These are phyloP conservation scores for Neodontobutis hainanensis DNA, from an alignment of 2,113 vertebrate genomes.

Conservation along the genomic window DNA sequence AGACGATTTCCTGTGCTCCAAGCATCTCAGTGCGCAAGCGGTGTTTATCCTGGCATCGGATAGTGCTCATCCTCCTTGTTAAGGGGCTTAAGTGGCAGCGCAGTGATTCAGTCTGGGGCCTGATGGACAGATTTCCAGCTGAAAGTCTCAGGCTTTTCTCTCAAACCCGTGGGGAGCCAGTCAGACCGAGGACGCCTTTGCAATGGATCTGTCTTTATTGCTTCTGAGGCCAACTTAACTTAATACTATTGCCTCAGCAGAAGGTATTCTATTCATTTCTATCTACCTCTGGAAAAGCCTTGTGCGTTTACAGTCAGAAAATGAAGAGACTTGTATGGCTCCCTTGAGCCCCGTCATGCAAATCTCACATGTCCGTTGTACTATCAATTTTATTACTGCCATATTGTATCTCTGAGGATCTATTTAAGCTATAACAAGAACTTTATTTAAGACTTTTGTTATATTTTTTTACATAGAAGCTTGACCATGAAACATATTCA, in stretches of 20 bases:
- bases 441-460: too few relatives aligned
- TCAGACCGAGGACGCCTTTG: conserved; percentile 16
- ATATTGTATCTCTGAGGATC: not conserved
- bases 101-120: conserved; percentile 35
- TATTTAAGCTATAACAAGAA: not conserved
- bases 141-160: conserved; percentile 34
- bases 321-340: conserved; percentile 13
- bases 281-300: conserved; percentile 20
- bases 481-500: too few relatives aligned
- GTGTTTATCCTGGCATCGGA: conserved; percentile 45
- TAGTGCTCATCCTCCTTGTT: conserved; percentile 40
- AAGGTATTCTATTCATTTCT: conserved; percentile 45
- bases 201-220: conserved; percentile 41
- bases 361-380: conserved; percentile 16
- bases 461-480: too few relatives aligned
- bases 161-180: conserved; percentile 8
- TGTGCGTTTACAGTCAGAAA: conserved; percentile 11
- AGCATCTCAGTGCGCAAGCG: conserved; percentile 1
- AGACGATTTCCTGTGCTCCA: conserved; percentile 22
- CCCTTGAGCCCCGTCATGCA: conserved; percentile 23
- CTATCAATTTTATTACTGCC: not conserved
- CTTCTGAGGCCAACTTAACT: conserved; percentile 21
- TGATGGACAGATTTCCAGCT: conserved; percentile 54
- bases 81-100: conserved; percentile 45
- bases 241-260: conserved; percentile 28